Evolutionary conservation across 2,797 vertebrate species (phyloP).

Genomic region (Crypturellus tataupa): DNA sequence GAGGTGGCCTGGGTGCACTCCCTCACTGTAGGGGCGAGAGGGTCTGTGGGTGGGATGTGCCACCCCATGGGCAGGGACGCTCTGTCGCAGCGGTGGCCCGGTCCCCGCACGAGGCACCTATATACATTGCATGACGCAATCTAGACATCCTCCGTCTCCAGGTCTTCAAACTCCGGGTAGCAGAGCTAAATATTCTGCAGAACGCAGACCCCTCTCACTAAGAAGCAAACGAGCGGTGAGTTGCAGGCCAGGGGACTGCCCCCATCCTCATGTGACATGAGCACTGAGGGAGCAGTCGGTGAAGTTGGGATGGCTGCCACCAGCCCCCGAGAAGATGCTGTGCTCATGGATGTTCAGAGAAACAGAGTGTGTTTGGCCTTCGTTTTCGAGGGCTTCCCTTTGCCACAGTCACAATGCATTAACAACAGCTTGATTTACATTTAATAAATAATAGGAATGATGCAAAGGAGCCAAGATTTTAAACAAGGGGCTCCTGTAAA

Average conservation of each 20-base stretch:
- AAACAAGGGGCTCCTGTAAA: conserved; percentile 69
- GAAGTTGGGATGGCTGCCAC: not conserved
- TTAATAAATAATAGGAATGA: conserved; percentile 68
- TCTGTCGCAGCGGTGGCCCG: not conserved
- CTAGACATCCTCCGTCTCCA: too few species aligned
- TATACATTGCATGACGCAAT: too few species aligned
- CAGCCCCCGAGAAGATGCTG: not conserved
- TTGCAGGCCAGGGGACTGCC: not conserved
- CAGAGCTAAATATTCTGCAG: not conserved
- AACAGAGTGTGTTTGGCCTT: not conserved
- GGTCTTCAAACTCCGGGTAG: not conserved
- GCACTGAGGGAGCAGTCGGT: not conserved
- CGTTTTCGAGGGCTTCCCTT: not conserved
- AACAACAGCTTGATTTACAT: conserved; percentile 55
- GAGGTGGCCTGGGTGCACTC: too few species aligned
- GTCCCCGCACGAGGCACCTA: not conserved
- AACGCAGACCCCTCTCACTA: not conserved
- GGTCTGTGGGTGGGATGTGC: not conserved
- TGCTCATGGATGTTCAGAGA: accelerated
- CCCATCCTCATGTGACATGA: accelerated
- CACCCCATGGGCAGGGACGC: not conserved
- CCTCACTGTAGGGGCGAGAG: not conserved
- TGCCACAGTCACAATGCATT: conserved; percentile 34
- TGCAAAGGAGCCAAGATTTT: conserved; percentile 44
- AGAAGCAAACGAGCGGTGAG: not conserved